phyloP scores from a whole-genome alignment of 2,797 vertebrate species.

The Chrosomus eos region DNA sequence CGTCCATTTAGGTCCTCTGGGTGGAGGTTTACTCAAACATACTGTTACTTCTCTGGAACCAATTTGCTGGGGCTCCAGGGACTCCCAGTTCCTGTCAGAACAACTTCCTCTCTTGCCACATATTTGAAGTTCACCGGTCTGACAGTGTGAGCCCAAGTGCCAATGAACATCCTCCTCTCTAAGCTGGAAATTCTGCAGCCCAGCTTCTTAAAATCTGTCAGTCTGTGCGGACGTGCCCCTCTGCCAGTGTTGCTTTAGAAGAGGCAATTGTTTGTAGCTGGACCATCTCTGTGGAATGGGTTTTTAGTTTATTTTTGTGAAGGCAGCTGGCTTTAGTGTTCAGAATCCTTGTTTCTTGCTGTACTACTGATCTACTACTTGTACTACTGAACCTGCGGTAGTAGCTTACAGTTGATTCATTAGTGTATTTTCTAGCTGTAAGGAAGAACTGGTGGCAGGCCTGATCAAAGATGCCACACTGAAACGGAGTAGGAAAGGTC shows the following conservation, averaged over 20 bases:
- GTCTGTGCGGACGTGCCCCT: not conserved
- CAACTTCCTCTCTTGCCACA: not conserved
- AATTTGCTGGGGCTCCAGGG: conserved; percentile 26
- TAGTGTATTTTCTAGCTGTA: not conserved
- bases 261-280: not conserved
- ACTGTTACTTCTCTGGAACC: conserved; percentile 30
- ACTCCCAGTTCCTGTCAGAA: conserved; percentile 25
- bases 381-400: not conserved
- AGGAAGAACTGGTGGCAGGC: not conserved
- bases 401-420: not conserved
- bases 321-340: not conserved
- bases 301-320: conserved; percentile 2
- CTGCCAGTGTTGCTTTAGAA: not conserved
- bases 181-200: conserved; percentile 7
- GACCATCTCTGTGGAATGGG: not conserved
- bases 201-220: conserved; percentile 31
- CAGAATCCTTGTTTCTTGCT: not conserved
- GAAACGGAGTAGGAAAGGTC: not conserved
- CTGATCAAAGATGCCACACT: not conserved
- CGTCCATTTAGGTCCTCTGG: conserved; percentile 14
- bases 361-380: too few relatives aligned
- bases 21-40: conserved; percentile 28
- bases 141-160: conserved; percentile 34
- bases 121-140: conserved; percentile 33
- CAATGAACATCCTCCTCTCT: conserved; percentile 37